Base-by-base conservation (phyloP, 1,140 invertebrate genomes). In the Cherax quadricarinatus region DNA sequence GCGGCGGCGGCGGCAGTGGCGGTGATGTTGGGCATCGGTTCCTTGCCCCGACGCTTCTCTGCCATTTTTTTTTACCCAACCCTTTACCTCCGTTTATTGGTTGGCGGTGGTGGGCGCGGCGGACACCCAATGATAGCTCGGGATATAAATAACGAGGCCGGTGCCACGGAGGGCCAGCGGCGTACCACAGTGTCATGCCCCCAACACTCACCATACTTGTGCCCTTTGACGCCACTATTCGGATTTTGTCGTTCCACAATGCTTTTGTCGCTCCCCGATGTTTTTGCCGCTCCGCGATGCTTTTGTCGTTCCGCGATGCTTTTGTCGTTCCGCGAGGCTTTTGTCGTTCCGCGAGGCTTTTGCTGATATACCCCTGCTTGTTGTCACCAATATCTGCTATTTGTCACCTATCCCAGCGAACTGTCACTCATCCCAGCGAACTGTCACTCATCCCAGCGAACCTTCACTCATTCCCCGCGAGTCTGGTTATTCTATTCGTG, bases 91-190 rank as follows among this genome's bases (percentile, higher is more conserved):
- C 82, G 83, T 86, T 81, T 86, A 91, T 91, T 91, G 89, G 89
- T 86, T 91, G 89, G 89, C 78, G 89, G 89, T 60, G 62, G 84
- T 78, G 84, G 89, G 78, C 48, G 83, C 83, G 89, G 57, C 70
- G 89, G 75, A 89, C 79, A 89, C 80, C 89, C 89, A 91, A 91
- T 91, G 83, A 85, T 80, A 86, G 89, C 83, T 57, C 84, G 16
- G 84, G 89, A 91, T 91, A 91, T 91, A 91, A 91, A 91, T 91
- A 91, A 86, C 89, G 85, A 91, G 84, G 48, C 78, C 84, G 84
- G 89, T 91, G 89, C 84, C 89, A 91, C 75, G 83, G 73, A 53
- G 89, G 83, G 83, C 75, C 88, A 82, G 30, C 88, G 62, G 66
- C 51, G 88, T 89, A 66, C 88, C 88, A 89, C 84, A 75, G 75